Percentiles rank a stretch among this genome's conserved stretches.
Evolutionary conservation across 1,140 invertebrate genomes (phyloP).

Genomic region (Venturia canescens): DNA sequence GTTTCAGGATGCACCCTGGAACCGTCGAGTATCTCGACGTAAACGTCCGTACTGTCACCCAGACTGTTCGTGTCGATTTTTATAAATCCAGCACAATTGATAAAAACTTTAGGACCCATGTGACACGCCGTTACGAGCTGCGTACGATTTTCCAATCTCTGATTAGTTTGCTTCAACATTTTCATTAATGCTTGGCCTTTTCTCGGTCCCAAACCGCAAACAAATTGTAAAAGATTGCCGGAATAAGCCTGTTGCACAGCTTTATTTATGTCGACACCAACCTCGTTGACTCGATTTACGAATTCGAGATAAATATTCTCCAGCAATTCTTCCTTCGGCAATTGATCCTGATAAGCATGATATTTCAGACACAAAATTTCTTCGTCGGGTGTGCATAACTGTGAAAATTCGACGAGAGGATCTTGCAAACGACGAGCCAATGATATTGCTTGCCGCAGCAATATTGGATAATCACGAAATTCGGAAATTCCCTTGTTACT

Average conservation of each 20-base stretch:
- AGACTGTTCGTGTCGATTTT: constrained; percentile 98
- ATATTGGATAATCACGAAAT: constrained; percentile 93
- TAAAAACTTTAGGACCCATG: constrained; percentile 99
- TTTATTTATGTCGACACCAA: constrained; percentile 98
- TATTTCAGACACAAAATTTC: constrained; percentile 97
- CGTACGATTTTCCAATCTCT: constrained; percentile 94
- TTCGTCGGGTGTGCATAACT: constrained; percentile 95
- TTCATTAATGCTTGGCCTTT: constrained; percentile 95
- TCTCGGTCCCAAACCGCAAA: constrained; percentile 96
- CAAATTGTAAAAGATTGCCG: constrained; percentile 95
- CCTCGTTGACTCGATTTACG: constrained; percentile 96
- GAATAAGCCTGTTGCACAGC: constrained; percentile 93
- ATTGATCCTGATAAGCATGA: constrained; percentile 85
- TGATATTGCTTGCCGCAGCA: constrained; percentile 94
- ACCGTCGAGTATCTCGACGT: constrained; percentile 97
- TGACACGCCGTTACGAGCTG: constrained; percentile 96
- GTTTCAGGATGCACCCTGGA: constrained; percentile 99
- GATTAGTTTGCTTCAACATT: constrained; percentile 95
- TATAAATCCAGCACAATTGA: constrained; percentile 99
- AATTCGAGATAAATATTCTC: constrained; percentile 94
- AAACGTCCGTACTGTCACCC: constrained; percentile 94
- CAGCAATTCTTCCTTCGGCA: constrained; percentile 90
- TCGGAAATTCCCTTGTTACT: constrained; percentile 92
- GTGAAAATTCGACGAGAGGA: constrained; percentile 96
- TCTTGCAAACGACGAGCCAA: constrained; percentile 95